phyloP scores from a whole-genome alignment of 2,888 invertebrate species.

The Ceraclea dissimilis region DNA sequence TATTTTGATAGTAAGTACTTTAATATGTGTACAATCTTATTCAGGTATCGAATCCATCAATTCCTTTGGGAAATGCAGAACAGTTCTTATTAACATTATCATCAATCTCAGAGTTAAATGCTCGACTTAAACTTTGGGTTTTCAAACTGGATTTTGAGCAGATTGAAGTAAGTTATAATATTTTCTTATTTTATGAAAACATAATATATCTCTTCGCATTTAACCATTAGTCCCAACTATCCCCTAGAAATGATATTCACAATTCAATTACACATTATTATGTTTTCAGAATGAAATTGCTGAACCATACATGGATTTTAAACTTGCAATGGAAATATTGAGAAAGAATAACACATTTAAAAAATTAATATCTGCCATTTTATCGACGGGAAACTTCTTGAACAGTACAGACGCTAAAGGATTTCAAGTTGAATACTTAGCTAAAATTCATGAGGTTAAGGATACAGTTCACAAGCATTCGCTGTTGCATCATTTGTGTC shows the following conservation, averaged over 20 bases:
- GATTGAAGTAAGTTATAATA: conserved; percentile 62
- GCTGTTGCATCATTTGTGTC: conserved; percentile 91
- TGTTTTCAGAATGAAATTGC: conserved; percentile 79
- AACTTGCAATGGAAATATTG: conserved; percentile 90
- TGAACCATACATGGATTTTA: conserved; percentile 97
- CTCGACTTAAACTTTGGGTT: conserved; percentile 92
- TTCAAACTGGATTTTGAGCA: conserved; percentile 98
- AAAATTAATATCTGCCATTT: conserved; percentile 84
- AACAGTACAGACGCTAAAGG: conserved; percentile 92
- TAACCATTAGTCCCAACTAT: conserved; percentile 3
- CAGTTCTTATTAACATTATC: conserved; percentile 96
- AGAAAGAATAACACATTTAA: conserved; percentile 90
- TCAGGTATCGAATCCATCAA: conserved; percentile 74
- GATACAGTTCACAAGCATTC: conserved; percentile 99
- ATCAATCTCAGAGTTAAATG: conserved; percentile 90
- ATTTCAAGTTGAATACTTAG: conserved; percentile 94
- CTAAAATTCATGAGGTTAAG: conserved; percentile 97
- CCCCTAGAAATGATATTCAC: too few species aligned
- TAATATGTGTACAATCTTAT: conserved; percentile 22
- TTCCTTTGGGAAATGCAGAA: conserved; percentile 92
- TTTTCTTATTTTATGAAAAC: too few species aligned
- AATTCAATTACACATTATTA: neutral
- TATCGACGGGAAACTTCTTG: conserved; percentile 93
- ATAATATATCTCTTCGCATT: too few species aligned
- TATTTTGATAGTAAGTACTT: neutral